Evolutionary conservation across 37 sponge, comb jelly and placozoan genomes (phyloP), one percentile per base, ranked within the genome.

Genomic region (Spongia lamella): DNA sequence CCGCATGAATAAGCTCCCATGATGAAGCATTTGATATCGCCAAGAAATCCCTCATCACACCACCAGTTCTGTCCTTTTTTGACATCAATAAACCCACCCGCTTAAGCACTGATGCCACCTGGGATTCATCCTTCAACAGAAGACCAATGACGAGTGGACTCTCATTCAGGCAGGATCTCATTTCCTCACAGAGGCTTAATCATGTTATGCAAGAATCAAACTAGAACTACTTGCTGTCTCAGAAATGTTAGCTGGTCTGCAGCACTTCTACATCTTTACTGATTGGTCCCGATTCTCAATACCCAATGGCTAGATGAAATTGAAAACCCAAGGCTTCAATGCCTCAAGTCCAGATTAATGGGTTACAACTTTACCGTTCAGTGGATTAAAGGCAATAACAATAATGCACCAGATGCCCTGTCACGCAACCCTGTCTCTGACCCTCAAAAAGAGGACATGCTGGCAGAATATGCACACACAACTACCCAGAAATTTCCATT

Each of bases 241-340:
- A n/a, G n/a, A n/a, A n/a, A n/a, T n/a, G n/a, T n/a, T n/a, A n/a
- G n/a, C n/a, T n/a, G n/a, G n/a, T n/a, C n/a, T n/a, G n/a, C n/a
- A n/a, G n/a, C n/a, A n/a, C n/a, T n/a, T n/a, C n/a, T n/a, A n/a
- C n/a, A n/a, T n/a, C 73, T 59, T 34, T 19, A 71, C 13, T 56
- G 56, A 9, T 34, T 71, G 7, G 33, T 56, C 9, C 43, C 73
- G 9, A 71, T 71, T 21, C 73, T 71, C 73, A 71, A 71, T 25
- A 66, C 13, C 39, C 35, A 66, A 37, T 9, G 39, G 36, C 35
- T 66, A 29, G 68, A 29, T 33, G 39, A 66, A 40, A 66, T 66
- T 34, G 68, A 66, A 11, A 66, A 66, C 68, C 68, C 37, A 14
- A 16, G 68, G 14, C 68, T 66, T 33, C 68, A 66, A 21, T 21